phyloP scores from a whole-genome alignment of 2,797 vertebrate species.

The Onychomys torridus region DNA sequence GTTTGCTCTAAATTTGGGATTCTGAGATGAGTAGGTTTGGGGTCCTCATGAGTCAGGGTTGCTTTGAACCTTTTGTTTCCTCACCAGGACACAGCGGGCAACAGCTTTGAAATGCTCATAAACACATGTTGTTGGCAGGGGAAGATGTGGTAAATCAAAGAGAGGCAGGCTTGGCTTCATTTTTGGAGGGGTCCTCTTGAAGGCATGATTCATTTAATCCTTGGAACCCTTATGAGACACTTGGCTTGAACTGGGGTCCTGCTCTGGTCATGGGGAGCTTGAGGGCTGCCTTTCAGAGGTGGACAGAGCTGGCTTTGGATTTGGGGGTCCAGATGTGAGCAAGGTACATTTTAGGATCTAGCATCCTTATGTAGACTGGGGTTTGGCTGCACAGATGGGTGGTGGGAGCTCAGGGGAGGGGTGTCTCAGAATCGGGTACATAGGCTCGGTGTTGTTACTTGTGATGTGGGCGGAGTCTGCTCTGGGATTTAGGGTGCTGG shows the following conservation, averaged over 20 bases:
- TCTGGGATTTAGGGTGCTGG: neutral
- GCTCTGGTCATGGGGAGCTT: neutral
- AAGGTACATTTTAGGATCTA: neutral
- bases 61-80: neutral
- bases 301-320: neutral
- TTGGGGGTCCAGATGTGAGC: neutral
- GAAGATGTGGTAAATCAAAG: neutral
- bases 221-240: neutral
- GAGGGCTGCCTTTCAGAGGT: neutral
- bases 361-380: neutral
- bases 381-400: neutral
- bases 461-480: neutral
- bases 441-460: neutral
- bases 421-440: neutral
- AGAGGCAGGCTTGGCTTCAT: neutral
- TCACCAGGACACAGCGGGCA: neutral
- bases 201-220: neutral
- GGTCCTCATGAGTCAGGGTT: neutral
- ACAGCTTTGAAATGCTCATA: neutral
- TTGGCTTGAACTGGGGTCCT: neutral
- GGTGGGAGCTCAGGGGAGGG: neutral
- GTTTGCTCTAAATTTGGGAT: slow-evolving; percentile 19
- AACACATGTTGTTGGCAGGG: neutral
- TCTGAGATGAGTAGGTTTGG: neutral
- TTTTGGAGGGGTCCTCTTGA: neutral